Evolutionary conservation across 2,888 invertebrate species (phyloP), one percentile per base, ranked within the genome.

Genomic region (Autographa pulchrina): DNA sequence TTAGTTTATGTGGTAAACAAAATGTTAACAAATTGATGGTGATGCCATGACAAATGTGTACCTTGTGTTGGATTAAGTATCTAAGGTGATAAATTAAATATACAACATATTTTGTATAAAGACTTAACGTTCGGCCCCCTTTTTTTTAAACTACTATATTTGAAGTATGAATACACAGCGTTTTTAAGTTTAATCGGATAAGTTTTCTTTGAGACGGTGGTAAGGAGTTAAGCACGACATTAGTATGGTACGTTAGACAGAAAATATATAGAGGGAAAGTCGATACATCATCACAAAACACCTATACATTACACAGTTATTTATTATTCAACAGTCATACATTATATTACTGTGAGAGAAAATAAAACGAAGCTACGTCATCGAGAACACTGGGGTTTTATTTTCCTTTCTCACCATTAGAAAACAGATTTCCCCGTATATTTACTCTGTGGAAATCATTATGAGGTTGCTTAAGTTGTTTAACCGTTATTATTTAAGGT

Each of bases 361-460:
- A 75, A 80, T 78, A 54, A 72, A 80, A 68, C 75, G 72, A 70
- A 76, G 43, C 43, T 43, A 66, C 62, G 64, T 64, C 78, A 82
- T 74, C 72, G 77, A 75, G 73, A 67, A 70, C 32, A 65, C 64
- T 68, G 78, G 69, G 71, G 72, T 78, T 85, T 78, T 75, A 74
- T 72, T 82, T 82, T 83, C 78, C 68, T 73, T 84, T 84, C 84
- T 75, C 84, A 86, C 81, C 78, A 83, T 86, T 81, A 84, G 84
- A 84, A 85, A 84, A 81, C 74, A 72, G 78, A 82, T 86, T 86
- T 85, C 77, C 75, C 75, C 73, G 65, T 64, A 68, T 69, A 62
- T 81, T 76, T 73, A 43, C 73, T 77, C 68, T 74, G 77, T 83
- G 71, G 71, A 80, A 81, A 76, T 71, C 64, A 75, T 76, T 74